Conservation (phyloP, 2,888 invertebrate genomes). For the Melanotus villosus region DNA sequence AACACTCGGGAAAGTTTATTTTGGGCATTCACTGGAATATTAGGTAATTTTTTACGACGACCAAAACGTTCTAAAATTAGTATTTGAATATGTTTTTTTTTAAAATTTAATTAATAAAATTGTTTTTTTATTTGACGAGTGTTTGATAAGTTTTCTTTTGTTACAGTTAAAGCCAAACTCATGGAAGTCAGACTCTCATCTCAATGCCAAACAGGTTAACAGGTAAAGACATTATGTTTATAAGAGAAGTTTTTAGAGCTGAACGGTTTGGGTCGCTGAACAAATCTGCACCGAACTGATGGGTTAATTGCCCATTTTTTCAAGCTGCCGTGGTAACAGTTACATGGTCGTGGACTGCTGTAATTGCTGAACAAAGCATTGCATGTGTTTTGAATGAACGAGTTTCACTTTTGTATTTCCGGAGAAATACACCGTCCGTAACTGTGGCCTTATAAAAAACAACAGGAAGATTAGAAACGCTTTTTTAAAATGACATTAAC, state of each 20-base stretch:
- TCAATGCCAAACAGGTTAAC: constrained; percentile 64
- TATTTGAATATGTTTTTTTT: too few species aligned
- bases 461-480: too few species aligned
- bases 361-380: constrained; percentile 10
- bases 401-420: constrained; percentile 28
- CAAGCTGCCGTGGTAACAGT: constrained; percentile 15
- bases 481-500: too few species aligned
- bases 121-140: neutral
- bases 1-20: too few species aligned
- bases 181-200: constrained; percentile 66
- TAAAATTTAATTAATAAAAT: too few species aligned
- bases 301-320: constrained; percentile 27
- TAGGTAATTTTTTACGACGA: too few species aligned
- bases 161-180: constrained; percentile 65
- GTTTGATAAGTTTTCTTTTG: constrained; percentile 36
- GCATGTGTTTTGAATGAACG: neutral
- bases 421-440: neutral
- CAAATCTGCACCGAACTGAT: neutral
- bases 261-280: constrained; percentile 22
- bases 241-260: constrained; percentile 22
- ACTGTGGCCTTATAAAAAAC: too few species aligned
- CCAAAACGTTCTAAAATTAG: too few species aligned
- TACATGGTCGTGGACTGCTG: constrained; percentile 7
- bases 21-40: too few species aligned
- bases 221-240: constrained; percentile 56